A percentile compares a stretch with the other conserved stretches of the same genome.
phyloP scores from a whole-genome alignment of 2,888 invertebrate genomes.

The Erebia epiphron region DNA sequence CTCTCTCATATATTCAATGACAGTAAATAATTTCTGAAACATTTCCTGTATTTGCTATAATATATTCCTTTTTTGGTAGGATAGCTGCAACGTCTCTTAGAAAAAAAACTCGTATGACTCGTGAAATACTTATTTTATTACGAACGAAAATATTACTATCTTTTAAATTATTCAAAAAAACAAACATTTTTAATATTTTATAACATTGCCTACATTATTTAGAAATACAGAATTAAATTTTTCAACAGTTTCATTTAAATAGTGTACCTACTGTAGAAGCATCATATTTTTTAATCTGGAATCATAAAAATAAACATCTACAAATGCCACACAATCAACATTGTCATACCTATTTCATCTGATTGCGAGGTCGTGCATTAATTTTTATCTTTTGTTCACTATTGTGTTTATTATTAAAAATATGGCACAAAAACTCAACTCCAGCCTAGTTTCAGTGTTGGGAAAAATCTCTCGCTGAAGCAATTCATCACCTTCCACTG shows the following conservation, averaged over 20 bases:
- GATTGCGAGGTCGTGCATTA: conserved; percentile 12
- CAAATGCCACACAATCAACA: conserved; percentile 7
- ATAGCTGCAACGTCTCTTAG: too few species aligned
- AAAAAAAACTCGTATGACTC: too few species aligned
- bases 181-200: too few species aligned
- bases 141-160: too few species aligned
- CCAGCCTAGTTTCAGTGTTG: conserved; percentile 36
- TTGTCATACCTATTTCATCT: conserved; percentile 10
- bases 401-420: conserved; percentile 34
- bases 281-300: neutral
- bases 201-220: too few species aligned
- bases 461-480: conserved; percentile 37
- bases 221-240: too few species aligned
- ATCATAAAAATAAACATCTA: neutral
- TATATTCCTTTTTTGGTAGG: neutral
- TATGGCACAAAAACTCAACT: conserved; percentile 25
- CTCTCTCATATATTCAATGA: too few species aligned
- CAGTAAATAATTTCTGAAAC: neutral
- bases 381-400: conserved; percentile 31
- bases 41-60: neutral
- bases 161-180: too few species aligned
- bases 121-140: too few species aligned
- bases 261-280: too few species aligned
- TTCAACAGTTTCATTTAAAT: too few species aligned
- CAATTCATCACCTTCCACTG: conserved; percentile 44